Evolutionary conservation across 2,797 vertebrate species (phyloP).

Genomic region (Nannoperca australis): DNA sequence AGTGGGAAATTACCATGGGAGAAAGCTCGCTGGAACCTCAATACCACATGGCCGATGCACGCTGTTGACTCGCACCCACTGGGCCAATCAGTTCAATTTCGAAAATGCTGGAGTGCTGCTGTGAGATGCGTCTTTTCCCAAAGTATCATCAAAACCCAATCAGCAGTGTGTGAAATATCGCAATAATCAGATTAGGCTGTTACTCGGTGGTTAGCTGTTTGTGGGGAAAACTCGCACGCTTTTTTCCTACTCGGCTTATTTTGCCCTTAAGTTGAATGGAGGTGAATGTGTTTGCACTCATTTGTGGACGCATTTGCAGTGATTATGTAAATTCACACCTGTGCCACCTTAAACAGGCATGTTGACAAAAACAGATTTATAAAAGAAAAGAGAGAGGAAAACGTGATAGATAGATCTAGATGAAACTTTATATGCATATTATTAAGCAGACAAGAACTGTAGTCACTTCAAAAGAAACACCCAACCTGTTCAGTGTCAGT

Average conservation of each 20-base stretch:
- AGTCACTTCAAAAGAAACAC: slow-evolving; percentile 32
- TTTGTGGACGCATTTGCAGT: slow-evolving; percentile 28
- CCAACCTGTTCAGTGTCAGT: slow-evolving; percentile 41
- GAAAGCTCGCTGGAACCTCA: slow-evolving; percentile 16
- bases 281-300: slow-evolving; percentile 13
- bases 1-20: slow-evolving; percentile 35
- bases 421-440: slow-evolving; percentile 10
- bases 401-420: not conserved
- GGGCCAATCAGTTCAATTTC: slow-evolving; percentile 61
- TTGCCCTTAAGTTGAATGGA: slow-evolving; percentile 16
- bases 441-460: not conserved
- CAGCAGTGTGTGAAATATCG: slow-evolving; percentile 56
- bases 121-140: slow-evolving; percentile 36
- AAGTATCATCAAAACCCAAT: slow-evolving; percentile 64
- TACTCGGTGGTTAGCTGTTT: slow-evolving; percentile 44
- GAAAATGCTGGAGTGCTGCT: slow-evolving; percentile 42
- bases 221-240: slow-evolving; percentile 19
- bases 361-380: slow-evolving; percentile 1
- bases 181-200: slow-evolving; percentile 65
- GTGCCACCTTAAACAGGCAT: slow-evolving; percentile 4
- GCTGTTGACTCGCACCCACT: slow-evolving; percentile 33
- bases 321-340: slow-evolving; percentile 56
- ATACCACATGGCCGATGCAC: slow-evolving; percentile 26
- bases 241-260: slow-evolving; percentile 4
- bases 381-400: not conserved